Evolutionary conservation across 2,888 invertebrate species (phyloP).

Genomic region (Trisateles emortualis): DNA sequence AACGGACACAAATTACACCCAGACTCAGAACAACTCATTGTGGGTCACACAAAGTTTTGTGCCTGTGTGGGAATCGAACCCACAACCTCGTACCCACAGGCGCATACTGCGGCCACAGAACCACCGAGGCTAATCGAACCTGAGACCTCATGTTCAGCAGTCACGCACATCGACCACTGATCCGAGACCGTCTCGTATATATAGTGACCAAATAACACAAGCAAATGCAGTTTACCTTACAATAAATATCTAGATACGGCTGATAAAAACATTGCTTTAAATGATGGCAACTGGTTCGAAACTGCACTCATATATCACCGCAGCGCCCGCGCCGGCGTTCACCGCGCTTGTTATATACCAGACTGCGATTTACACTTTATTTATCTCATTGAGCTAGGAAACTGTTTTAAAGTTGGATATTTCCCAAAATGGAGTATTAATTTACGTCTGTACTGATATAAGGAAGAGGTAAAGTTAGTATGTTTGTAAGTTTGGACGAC

Average conservation of each 20-base stretch:
- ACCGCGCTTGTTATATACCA: conserved; percentile 39
- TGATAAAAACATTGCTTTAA: conserved; percentile 34
- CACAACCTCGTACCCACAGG: too few relatives aligned
- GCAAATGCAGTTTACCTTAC: conserved; percentile 20
- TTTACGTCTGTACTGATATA: neutral
- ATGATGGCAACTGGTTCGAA: conserved; percentile 34
- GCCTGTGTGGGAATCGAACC: too few relatives aligned
- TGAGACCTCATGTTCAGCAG: too few relatives aligned
- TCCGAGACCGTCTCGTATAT: too few relatives aligned
- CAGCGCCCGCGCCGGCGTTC: conserved; percentile 25
- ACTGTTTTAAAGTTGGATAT: conserved; percentile 16
- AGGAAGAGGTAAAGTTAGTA: too few relatives aligned
- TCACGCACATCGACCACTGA: too few relatives aligned
- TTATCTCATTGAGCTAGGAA: conserved; percentile 30
- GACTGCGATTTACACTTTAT: conserved; percentile 32
- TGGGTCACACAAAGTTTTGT: too few relatives aligned
- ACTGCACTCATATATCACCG: conserved; percentile 36
- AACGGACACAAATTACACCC: too few relatives aligned
- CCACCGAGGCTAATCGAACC: too few relatives aligned
- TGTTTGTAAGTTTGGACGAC: too few relatives aligned
- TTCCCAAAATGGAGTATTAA: conserved; percentile 4
- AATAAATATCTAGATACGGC: conserved; percentile 36
- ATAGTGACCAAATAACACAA: conserved; percentile 12
- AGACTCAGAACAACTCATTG: too few relatives aligned
- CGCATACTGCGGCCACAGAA: too few relatives aligned